Percentiles rank a stretch among this genome's conserved stretches.
phyloP scores from a whole-genome alignment of 2,888 invertebrate species.

The Diarsia brunnea region DNA sequence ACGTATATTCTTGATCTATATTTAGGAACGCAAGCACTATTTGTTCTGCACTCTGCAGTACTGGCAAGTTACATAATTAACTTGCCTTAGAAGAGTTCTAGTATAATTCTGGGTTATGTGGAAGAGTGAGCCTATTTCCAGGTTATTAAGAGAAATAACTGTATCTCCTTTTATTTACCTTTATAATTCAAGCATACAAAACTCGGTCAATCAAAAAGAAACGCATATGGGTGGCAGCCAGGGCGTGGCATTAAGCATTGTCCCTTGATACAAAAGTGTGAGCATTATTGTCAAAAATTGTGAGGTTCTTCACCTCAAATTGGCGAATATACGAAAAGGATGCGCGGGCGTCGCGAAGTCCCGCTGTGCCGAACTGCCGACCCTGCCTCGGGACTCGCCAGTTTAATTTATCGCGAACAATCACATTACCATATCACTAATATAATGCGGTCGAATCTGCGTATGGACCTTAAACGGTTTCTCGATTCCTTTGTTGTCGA shows the following conservation, averaged over 20 bases:
- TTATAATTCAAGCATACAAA: constrained; percentile 2
- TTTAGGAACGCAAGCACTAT: neutral
- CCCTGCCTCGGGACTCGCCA: constrained; percentile 77
- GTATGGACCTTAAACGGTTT: constrained; percentile 88
- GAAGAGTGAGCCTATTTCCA: neutral
- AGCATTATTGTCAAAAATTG: constrained; percentile 81
- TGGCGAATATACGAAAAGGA: constrained; percentile 71
- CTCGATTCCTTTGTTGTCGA: constrained; percentile 87
- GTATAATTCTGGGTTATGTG: neutral
- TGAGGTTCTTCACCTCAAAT: constrained; percentile 84
- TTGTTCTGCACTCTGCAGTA: neutral
- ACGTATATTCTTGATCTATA: neutral
- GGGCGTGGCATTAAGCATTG: constrained; percentile 68
- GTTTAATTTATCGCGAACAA: constrained; percentile 89
- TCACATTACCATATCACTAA: constrained; percentile 90
- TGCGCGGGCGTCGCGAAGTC: constrained; percentile 83
- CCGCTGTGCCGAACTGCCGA: constrained; percentile 83
- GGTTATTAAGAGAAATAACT: neutral
- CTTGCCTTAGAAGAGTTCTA: neutral
- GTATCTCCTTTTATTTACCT: neutral
- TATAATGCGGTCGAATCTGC: constrained; percentile 87
- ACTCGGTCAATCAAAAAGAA: constrained; percentile 14
- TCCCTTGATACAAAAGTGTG: constrained; percentile 71
- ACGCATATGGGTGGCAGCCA: constrained; percentile 64
- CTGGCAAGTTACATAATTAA: too few species aligned